These are phyloP conservation scores for Sericinus montela DNA, from an alignment of 2,888 invertebrate genomes.

Conservation along the genomic window DNA sequence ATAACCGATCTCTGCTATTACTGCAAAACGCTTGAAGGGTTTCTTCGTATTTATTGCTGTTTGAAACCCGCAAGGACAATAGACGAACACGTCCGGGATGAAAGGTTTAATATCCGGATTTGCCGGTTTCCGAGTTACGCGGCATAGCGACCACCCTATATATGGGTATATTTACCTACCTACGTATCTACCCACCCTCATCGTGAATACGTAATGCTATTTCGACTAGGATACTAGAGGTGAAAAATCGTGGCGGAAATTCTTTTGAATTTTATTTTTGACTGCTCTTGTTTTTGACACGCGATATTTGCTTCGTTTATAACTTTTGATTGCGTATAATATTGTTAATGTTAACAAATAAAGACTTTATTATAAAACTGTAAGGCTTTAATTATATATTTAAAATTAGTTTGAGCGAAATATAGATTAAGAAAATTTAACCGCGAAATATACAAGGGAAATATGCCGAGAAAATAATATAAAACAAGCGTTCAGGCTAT, in stretches of 20 bases:
- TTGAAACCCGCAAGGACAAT: neutral
- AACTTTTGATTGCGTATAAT: too few relatives aligned
- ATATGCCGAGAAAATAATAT: too few relatives aligned
- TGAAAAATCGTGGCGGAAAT: neutral
- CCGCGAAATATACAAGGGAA: too few relatives aligned
- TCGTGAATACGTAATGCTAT: slow-evolving; percentile 24
- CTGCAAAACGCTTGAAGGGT: neutral
- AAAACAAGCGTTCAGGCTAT: too few relatives aligned
- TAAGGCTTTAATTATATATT: too few relatives aligned
- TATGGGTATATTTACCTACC: neutral
- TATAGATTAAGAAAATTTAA: too few relatives aligned
- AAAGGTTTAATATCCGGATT: slow-evolving; percentile 14
- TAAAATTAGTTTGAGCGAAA: too few relatives aligned
- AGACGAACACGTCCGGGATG: neutral
- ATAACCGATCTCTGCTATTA: too few relatives aligned
- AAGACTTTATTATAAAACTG: too few relatives aligned
- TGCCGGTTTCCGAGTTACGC: slow-evolving; percentile 7
- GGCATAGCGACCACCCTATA: slow-evolving; percentile 9
- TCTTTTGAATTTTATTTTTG: neutral
- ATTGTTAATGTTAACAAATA: too few relatives aligned
- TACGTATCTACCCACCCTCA: slow-evolving; percentile 8
- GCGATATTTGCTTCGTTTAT: neutral
- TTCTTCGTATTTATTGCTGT: neutral
- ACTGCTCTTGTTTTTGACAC: neutral
- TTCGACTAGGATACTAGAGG: slow-evolving; percentile 8